These are phyloP conservation scores for Dryobotodes eremita DNA, from an alignment of 2,888 invertebrate species.

Conservation along the genomic window DNA sequence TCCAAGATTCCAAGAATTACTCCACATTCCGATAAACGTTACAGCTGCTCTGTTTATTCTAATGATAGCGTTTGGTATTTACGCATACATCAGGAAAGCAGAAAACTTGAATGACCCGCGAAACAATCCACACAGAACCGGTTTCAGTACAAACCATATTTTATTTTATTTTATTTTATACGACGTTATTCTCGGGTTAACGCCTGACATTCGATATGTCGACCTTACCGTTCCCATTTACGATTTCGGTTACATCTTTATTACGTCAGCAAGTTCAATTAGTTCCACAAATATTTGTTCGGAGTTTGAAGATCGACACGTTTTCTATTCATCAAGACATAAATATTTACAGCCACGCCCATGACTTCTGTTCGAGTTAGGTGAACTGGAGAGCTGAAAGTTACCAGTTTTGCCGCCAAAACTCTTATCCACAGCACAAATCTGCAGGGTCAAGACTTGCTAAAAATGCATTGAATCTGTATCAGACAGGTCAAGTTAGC, in stretches of 20 bases:
- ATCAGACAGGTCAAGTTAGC: conserved; percentile 32
- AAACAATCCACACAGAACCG: conserved; percentile 46
- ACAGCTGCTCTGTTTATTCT: conserved; percentile 45
- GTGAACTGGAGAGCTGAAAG: not conserved
- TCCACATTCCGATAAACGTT: conserved; percentile 18
- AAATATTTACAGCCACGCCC: conserved; percentile 43
- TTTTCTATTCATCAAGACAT: conserved; percentile 35
- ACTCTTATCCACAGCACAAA: conserved; percentile 17
- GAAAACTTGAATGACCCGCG: conserved; percentile 50
- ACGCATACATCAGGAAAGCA: conserved; percentile 33
- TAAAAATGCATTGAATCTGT: conserved; percentile 21
- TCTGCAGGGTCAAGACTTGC: conserved; percentile 24
- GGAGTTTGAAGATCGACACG: conserved; percentile 39
- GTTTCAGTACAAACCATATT: conserved; percentile 47
- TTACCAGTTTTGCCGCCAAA: not conserved
- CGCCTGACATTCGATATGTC: conserved; percentile 63
- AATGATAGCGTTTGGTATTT: conserved; percentile 43
- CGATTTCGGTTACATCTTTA: conserved; percentile 60
- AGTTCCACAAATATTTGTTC: conserved; percentile 63
- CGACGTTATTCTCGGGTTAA: conserved; percentile 53
- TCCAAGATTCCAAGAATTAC: conserved; percentile 3
- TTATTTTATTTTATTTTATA: conserved; percentile 53
- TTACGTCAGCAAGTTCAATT: conserved; percentile 65
- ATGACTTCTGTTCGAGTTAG: not conserved
- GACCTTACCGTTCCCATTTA: conserved; percentile 63